Conservation (phyloP, 2,888 invertebrate species). For the Hoplodrina ambigua region DNA sequence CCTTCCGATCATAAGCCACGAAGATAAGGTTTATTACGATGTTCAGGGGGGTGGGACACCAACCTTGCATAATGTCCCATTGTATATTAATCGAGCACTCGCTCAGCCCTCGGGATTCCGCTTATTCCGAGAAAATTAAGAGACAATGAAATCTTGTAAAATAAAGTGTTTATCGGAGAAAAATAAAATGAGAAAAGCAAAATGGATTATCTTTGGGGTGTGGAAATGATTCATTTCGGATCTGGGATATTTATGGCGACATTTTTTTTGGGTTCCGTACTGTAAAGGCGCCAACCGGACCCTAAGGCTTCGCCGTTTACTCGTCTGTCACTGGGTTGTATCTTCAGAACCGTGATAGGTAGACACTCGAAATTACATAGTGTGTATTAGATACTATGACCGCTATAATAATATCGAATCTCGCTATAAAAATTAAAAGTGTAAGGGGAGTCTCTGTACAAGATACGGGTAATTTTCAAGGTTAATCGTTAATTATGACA, state of each 20-base stretch:
- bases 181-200: constrained; percentile 32
- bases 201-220: constrained; percentile 32
- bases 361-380: too few species aligned
- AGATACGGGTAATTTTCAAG: too few species aligned
- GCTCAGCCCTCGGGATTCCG: constrained; percentile 23
- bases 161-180: constrained; percentile 43
- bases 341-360: too few species aligned
- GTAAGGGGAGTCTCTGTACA: too few species aligned
- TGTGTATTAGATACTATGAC: too few species aligned
- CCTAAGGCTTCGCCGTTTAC: too few species aligned
- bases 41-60: neutral
- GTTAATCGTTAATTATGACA: too few species aligned
- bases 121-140: constrained; percentile 39
- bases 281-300: too few species aligned
- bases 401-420: too few species aligned
- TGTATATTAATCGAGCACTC: constrained; percentile 50
- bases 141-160: constrained; percentile 19
- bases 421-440: too few species aligned
- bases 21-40: constrained; percentile 30
- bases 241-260: neutral
- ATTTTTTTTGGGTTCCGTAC: too few species aligned
- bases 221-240: constrained; percentile 3
- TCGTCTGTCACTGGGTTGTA: too few species aligned
- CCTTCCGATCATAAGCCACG: constrained; percentile 24
- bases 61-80: constrained; percentile 37